These are phyloP conservation scores for Hippocampus barbouri DNA, from an alignment of 2,113 vertebrate species.

Conservation along the genomic window DNA sequence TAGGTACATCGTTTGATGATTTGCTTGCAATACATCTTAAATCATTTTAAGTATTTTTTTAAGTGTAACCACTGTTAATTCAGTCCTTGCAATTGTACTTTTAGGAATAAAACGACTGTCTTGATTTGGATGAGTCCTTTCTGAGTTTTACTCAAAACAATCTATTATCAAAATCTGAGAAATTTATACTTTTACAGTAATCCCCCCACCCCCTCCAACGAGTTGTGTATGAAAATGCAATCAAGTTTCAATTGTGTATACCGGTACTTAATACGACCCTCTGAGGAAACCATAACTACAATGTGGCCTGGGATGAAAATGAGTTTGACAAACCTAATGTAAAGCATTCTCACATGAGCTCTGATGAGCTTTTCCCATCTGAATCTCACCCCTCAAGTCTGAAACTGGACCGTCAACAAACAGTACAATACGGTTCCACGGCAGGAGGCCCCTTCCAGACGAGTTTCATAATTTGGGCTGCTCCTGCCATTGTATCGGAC, in stretches of 20 bases:
- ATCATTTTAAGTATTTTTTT: not conserved
- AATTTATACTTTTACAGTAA: too few species aligned
- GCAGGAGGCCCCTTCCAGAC: conserved; percentile 60
- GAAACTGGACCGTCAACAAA: conserved; percentile 57
- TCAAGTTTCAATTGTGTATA: too few species aligned
- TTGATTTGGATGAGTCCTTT: too few species aligned
- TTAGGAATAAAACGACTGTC: too few species aligned
- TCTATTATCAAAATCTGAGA: too few species aligned
- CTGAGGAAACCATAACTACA: not conserved
- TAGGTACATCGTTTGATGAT: not conserved
- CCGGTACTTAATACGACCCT: not conserved
- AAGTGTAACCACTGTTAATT: not conserved
- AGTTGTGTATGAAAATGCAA: not conserved
- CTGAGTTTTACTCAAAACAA: too few species aligned
- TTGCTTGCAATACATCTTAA: not conserved
- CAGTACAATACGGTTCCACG: conserved; percentile 63
- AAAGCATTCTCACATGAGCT: conserved; percentile 1
- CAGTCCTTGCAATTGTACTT: not conserved
- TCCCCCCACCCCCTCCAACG: too few species aligned
- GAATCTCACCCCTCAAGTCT: conserved; percentile 42
- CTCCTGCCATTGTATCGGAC: conserved; percentile 61
- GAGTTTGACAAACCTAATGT: not conserved
- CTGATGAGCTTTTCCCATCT: conserved; percentile 13
- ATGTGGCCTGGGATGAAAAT: not conserved
- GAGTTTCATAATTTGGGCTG: conserved; percentile 62